These are phyloP conservation scores for Tenthredo amoena DNA, from an alignment of 2,888 invertebrate genomes.

Conservation along the genomic window DNA sequence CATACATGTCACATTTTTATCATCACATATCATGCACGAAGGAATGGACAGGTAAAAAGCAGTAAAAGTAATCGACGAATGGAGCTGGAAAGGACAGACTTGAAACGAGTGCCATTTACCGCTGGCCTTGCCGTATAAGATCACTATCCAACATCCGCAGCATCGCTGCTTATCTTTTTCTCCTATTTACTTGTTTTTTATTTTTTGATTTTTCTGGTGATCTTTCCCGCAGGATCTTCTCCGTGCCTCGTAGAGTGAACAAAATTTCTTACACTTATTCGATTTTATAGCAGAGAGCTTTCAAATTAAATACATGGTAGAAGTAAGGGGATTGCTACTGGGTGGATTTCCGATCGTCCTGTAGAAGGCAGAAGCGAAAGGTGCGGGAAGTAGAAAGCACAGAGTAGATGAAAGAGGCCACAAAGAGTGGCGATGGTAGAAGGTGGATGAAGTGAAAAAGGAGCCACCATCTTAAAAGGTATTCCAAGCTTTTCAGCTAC, in stretches of 20 bases:
- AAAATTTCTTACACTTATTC: constrained; percentile 34
- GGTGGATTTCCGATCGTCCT: background rate
- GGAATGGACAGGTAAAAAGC: background rate
- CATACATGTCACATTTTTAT: too few relatives aligned
- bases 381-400: constrained; percentile 26
- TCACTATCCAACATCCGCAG: constrained; percentile 21
- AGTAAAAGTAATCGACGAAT: background rate
- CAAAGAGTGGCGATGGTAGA: constrained; percentile 19
- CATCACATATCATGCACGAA: background rate
- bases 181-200: background rate
- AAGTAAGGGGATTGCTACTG: constrained; percentile 8
- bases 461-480: constrained; percentile 48
- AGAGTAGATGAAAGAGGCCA: constrained; percentile 38
- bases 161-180: background rate
- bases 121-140: background rate
- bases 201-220: background rate
- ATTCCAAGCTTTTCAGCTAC: constrained; percentile 42
- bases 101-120: constrained; percentile 12
- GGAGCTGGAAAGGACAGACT: constrained; percentile 10
- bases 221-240: background rate
- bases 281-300: constrained; percentile 47
- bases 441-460: background rate
- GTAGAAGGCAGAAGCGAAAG: background rate
- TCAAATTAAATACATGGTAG: constrained; percentile 28
- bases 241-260: background rate